Base-by-base conservation (phyloP, 2,113 vertebrate species). In the Prunella himalayana region DNA sequence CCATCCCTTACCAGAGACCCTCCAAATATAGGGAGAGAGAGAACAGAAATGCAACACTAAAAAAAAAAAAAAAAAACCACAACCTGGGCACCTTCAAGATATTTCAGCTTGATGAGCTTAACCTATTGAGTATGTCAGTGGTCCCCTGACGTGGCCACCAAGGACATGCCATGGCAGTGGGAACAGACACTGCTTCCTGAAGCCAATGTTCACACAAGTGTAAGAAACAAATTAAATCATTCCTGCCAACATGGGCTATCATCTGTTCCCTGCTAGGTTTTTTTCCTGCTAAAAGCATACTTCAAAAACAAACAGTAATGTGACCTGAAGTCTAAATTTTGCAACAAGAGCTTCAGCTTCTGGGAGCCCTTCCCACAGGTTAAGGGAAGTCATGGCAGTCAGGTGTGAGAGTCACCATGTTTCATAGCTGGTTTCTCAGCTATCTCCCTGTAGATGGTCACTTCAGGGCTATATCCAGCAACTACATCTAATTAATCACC, bases 41-140 rank as follows among this genome's bases (percentile, higher is more conserved):
- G 25, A 28, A 64, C 20, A 91, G 59, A 77, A 89, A 69, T 31
- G 49, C 4, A 65, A 45, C 28, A 31, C 51, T 44, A 15, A 20
- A 64, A 31, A 57, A 5, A 53, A 39, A 21, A n/a, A 85, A 13
- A 25, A 61, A 33, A 50, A 1, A 41, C 39, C 10, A 11, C 41
- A 41, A 41, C 41, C 12, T 54, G 17, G 23, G 30, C 6, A 9
- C 6, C 89, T 60, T 30, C 13, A 44, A 77, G 31, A 8, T 30
- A 4, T 41, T 88, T 69, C 59, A 69, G n/a, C 22, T 33, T 54
- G 45, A 30, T 25, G 35, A 60, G 13, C 10, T 11, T 7, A 50
- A 80, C 1, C 4, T 25, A 17, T 18, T 1, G 1, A 56, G 31
- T 31, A 7, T 30, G 18, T 20, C 6, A 16, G 13, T 3, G 1